Percentiles rank a stretch among this genome's conserved stretches.
phyloP scores from a whole-genome alignment of 2,888 invertebrate species.

The Trichopria drosophilae region DNA sequence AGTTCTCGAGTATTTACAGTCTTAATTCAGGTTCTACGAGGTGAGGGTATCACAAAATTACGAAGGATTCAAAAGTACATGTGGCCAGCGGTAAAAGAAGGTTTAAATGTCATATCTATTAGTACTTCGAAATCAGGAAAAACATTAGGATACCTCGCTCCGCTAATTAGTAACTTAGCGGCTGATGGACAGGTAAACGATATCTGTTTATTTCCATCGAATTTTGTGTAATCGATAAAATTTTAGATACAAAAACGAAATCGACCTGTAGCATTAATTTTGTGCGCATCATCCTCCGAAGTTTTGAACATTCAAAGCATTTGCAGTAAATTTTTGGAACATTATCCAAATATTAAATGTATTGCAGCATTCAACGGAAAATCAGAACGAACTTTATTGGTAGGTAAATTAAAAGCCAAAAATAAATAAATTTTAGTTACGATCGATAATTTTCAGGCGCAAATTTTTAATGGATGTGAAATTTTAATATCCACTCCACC shows the following conservation, averaged over 20 bases:
- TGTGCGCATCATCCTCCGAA: conserved; percentile 63
- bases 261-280: conserved; percentile 68
- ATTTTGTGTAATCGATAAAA: conserved; percentile 15
- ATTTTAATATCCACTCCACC: conserved; percentile 72
- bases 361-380: conserved; percentile 48
- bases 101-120: conserved; percentile 68
- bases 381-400: conserved; percentile 43
- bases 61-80: conserved; percentile 66
- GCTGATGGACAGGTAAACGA: conserved; percentile 32
- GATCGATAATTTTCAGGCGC: conserved; percentile 37
- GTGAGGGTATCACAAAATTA: conserved; percentile 28
- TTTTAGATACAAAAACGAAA: conserved; percentile 48
- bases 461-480: conserved; percentile 66
- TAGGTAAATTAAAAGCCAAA: conserved; percentile 37
- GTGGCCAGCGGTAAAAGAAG: conserved; percentile 71
- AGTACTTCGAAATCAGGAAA: conserved; percentile 67
- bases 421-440: conserved; percentile 6
- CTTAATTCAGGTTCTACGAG: conserved; percentile 26
- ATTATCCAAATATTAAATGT: conserved; percentile 36
- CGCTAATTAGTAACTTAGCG: conserved; percentile 66
- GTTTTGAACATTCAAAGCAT: conserved; percentile 39
- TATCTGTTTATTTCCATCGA: conserved; percentile 12
- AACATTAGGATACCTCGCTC: conserved; percentile 71
- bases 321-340: conserved; percentile 38
- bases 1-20: neutral